Percentiles rank a stretch among this genome's conserved stretches.
Conservation (phyloP, 2,888 invertebrate genomes). For the Aspidapion aeneum region DNA sequence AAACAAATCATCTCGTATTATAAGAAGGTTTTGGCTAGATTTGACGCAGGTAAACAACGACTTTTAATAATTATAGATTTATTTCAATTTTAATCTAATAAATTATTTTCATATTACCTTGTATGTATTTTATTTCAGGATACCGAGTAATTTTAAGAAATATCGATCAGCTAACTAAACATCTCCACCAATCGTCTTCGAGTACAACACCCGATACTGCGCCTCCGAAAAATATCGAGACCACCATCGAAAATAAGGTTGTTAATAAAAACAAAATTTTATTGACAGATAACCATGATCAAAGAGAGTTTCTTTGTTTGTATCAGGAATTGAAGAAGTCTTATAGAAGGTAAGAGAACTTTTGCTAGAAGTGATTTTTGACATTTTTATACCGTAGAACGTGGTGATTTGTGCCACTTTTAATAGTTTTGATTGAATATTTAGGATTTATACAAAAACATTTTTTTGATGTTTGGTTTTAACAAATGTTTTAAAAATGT, state of each 20-base stretch:
- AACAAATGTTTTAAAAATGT: too few species aligned
- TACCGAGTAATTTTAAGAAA: constrained; percentile 34
- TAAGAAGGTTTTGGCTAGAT: constrained; percentile 62
- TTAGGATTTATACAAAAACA: too few species aligned
- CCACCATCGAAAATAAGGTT: background rate
- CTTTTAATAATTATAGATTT: too few species aligned
- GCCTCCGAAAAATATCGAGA: background rate
- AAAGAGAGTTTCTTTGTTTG: constrained; percentile 17
- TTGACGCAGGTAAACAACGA: constrained; percentile 51
- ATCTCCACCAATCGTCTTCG: constrained; percentile 12
- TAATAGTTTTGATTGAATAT: too few species aligned
- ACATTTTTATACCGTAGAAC: too few species aligned
- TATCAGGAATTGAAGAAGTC: constrained; percentile 26
- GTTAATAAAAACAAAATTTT: constrained; percentile 2
- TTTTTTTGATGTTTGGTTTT: too few species aligned
- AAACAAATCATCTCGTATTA: constrained; percentile 65
- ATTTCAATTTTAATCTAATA: too few species aligned
- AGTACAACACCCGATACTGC: background rate
- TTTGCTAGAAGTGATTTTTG: too few species aligned
- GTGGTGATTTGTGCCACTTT: too few species aligned
- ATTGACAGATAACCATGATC: constrained; percentile 13
- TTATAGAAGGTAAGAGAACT: constrained; percentile 17
- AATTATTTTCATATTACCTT: too few species aligned
- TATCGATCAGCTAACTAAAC: constrained; percentile 21
- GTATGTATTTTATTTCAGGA: constrained; percentile 31